Conservation (phyloP, 64 coral and sea anemone genomes). For the Pachyseris speciosa region DNA sequence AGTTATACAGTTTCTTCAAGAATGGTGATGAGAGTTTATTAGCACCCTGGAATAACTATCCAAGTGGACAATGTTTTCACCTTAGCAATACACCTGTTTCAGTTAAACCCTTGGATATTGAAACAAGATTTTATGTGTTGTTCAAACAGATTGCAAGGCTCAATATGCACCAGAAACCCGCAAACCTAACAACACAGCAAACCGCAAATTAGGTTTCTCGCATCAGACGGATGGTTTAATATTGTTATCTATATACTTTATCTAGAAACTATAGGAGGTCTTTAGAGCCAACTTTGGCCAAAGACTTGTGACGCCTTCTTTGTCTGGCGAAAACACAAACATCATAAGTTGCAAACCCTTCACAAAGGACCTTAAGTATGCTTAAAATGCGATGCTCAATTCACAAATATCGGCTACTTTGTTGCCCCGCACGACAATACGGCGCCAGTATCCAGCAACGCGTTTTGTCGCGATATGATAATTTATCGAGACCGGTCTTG, state of each 20-base stretch:
- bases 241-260: slow-evolving; percentile 7
- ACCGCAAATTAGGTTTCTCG: slow-evolving; percentile 40
- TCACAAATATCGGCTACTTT: slow-evolving; percentile 5
- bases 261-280: slow-evolving; percentile 20
- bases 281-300: not conserved
- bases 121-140: not conserved
- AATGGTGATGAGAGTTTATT: too few relatives aligned
- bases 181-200: not conserved
- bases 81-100: not conserved
- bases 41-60: too few relatives aligned
- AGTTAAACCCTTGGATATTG: not conserved
- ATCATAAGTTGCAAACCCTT: not conserved
- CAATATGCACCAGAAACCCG: not conserved
- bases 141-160: not conserved
- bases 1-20: too few relatives aligned
- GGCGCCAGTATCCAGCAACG: slow-evolving; percentile 38
- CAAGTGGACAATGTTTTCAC: not conserved
- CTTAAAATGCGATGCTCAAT: not conserved
- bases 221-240: not conserved
- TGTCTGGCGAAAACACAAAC: slow-evolving; percentile 48
- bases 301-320: slow-evolving; percentile 39
- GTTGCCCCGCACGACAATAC: not conserved
- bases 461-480: slow-evolving; percentile 37
- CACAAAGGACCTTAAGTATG: slow-evolving; percentile 8
- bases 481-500: slow-evolving; percentile 29